Conservation (phyloP, 2,888 invertebrate genomes). For the Cryptophagus acutangulus region DNA sequence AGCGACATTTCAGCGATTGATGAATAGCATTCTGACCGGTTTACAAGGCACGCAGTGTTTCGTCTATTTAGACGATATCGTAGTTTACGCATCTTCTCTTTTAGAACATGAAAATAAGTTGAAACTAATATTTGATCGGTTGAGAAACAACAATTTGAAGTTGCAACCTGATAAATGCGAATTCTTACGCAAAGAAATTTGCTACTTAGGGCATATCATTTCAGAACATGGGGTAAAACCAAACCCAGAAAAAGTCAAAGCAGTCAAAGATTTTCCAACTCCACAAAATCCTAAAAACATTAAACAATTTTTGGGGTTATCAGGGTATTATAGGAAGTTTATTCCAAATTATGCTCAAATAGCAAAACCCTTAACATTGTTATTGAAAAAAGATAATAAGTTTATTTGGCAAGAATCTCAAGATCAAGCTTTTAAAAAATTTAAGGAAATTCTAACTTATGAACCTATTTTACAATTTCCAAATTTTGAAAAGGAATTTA, state of each 20-base stretch:
- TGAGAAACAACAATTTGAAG: conserved; percentile 1
- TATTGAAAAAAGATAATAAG: conserved; percentile 4
- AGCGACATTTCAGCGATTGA: neutral
- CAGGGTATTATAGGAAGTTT: conserved; percentile 1
- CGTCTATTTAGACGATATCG: conserved; percentile 8
- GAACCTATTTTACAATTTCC: no score
- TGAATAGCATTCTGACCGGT: neutral
- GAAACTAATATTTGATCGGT: conserved; percentile 2
- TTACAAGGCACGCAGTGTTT: neutral
- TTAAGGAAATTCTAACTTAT: no score
- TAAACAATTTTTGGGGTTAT: conserved; percentile 6
- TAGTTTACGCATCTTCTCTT: neutral
- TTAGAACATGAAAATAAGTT: conserved; percentile 4
- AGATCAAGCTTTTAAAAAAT: no score
- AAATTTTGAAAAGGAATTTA: no score
- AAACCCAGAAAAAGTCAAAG: neutral
- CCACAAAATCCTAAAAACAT: neutral
- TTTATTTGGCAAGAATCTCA: no score
- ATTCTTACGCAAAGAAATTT: conserved; percentile 6
- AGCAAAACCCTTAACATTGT: conserved; percentile 4
- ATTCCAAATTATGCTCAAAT: conserved; percentile 2
- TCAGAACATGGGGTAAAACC: neutral
- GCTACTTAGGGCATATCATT: conserved; percentile 3
- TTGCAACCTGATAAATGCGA: conserved; percentile 5
- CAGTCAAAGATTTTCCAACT: neutral